These are phyloP conservation scores for Pseudomyrmex flavicornis DNA, from an alignment of 1,140 invertebrate genomes.

Conservation along the genomic window DNA sequence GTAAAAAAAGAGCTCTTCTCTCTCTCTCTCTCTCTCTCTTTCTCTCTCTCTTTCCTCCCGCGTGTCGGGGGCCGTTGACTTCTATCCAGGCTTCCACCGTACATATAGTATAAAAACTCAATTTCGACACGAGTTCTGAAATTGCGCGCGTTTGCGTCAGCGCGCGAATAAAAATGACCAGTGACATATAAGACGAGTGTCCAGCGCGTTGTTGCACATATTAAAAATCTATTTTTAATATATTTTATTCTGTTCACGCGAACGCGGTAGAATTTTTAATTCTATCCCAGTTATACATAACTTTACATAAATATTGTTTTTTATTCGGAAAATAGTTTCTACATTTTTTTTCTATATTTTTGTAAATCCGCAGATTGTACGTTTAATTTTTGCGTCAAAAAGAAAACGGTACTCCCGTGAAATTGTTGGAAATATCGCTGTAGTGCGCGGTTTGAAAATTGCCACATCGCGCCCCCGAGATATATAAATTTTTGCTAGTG, in stretches of 20 bases:
- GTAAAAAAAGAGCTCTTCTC: conserved; percentile 17
- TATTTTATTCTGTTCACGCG: too few relatives aligned
- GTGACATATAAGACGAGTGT: too few relatives aligned
- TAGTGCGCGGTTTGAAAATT: conserved; percentile 7
- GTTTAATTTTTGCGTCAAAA: neutral
- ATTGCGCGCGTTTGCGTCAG: neutral
- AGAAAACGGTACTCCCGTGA: neutral
- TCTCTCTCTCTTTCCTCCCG: too few relatives aligned
- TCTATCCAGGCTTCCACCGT: conserved; percentile 1
- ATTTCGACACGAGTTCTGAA: neutral
- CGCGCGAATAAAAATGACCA: neutral
- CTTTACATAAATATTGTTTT: neutral
- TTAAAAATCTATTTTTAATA: too few relatives aligned
- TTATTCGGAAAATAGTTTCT: neutral
- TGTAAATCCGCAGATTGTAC: neutral
- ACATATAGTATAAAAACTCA: conserved; percentile 28
- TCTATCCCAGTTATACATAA: too few relatives aligned
- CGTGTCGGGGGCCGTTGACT: neutral
- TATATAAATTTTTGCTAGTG: conserved; percentile 11
- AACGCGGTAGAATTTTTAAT: too few relatives aligned
- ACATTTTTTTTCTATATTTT: too few relatives aligned
- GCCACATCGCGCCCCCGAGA: neutral
- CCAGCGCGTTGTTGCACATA: too few relatives aligned
- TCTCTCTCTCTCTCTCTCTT: too few relatives aligned
- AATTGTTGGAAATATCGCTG: neutral